phyloP scores from a whole-genome alignment of 1,140 invertebrate genomes.

The Drosophila erecta region DNA sequence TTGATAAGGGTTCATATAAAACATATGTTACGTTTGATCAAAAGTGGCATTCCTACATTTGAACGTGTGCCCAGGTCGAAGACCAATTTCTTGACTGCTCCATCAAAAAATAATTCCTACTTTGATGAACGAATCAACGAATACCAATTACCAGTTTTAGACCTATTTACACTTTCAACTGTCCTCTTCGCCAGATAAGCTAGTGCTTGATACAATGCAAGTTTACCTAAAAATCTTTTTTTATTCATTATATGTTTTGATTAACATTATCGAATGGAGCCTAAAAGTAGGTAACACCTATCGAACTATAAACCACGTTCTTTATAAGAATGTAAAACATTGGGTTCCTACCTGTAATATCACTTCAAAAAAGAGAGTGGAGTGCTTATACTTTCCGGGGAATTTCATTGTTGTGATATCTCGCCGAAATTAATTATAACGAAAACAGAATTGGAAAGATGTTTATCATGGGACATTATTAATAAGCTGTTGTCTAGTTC shows the following conservation, averaged over 20 bases:
- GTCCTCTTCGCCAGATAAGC: too few species aligned
- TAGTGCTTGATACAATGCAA: too few species aligned
- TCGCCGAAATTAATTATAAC: slow-evolving; percentile 21
- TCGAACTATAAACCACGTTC: background rate
- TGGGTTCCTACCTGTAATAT: background rate
- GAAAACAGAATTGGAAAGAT: slow-evolving; percentile 16
- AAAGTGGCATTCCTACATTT: slow-evolving; percentile 7
- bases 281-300: slow-evolving; percentile 30
- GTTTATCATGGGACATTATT: slow-evolving; percentile 24
- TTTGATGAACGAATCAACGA: background rate
- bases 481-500: slow-evolving; percentile 30
- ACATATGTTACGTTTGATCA: slow-evolving; percentile 43
- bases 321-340: background rate
- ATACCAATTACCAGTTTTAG: too few species aligned
- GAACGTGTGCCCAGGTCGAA: slow-evolving; percentile 5
- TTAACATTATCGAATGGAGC: slow-evolving; percentile 2
- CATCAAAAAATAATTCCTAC: background rate
- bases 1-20: slow-evolving; percentile 48
- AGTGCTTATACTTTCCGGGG: background rate
- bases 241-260: too few species aligned
- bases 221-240: background rate
- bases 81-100: background rate
- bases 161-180: too few species aligned
- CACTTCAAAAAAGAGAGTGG: background rate
- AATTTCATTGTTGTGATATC: slow-evolving; percentile 13